phyloP scores from a whole-genome alignment of 2,113 vertebrate species.

The Paralichthys olivaceus region DNA sequence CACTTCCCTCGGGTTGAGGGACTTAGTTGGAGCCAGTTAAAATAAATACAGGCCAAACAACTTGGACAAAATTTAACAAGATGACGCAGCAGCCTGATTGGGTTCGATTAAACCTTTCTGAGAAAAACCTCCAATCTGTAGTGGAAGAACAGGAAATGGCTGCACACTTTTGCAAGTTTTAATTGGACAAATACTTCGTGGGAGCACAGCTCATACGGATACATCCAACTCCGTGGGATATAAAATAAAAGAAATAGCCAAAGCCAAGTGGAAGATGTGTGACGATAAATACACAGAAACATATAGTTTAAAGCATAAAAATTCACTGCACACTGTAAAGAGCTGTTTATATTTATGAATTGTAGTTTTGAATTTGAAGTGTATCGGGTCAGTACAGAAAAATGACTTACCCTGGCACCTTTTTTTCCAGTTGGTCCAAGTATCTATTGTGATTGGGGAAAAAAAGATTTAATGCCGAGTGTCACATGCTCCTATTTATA shows the following conservation, averaged over 20 bases:
- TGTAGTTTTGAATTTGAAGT: not conserved
- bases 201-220: no score
- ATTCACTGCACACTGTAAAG: no score
- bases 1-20: slow-evolving; percentile 42
- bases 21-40: slow-evolving; percentile 11
- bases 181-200: not conserved
- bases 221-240: no score
- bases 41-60: slow-evolving; percentile 31
- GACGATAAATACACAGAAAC: no score
- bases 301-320: no score
- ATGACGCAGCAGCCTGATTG: not conserved
- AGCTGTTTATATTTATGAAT: no score
- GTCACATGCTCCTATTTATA: not conserved
- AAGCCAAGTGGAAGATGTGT: no score
- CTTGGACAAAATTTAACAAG: not conserved
- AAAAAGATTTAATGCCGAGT: not conserved
- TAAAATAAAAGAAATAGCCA: no score
- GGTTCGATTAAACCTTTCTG: not conserved
- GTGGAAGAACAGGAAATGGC: no score
- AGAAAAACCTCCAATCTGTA: not conserved
- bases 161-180: not conserved
- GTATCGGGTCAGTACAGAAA: not conserved
- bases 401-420: slow-evolving; percentile 83
- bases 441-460: slow-evolving; percentile 75
- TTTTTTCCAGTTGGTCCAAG: slow-evolving; percentile 89